Evolutionary conservation across 1,140 invertebrate genomes (phyloP).

Genomic region (Musca vetustissima): DNA sequence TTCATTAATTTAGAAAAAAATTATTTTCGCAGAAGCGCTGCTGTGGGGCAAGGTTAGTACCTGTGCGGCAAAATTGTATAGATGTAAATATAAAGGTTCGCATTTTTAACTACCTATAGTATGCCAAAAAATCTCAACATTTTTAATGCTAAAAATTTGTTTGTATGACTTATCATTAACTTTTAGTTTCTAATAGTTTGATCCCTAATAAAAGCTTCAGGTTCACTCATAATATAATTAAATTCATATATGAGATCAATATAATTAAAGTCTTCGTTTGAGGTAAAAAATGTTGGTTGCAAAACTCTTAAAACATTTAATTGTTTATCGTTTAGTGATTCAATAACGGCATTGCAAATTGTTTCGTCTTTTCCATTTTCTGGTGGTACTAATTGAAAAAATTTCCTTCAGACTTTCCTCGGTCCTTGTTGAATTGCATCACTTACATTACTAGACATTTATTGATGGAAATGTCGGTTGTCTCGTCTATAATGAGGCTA

Average conservation of each 20-base stretch:
- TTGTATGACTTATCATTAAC: conserved; percentile 2
- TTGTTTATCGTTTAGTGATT: not conserved
- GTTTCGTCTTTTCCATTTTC: not conserved
- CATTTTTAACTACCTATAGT: not conserved
- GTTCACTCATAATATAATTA: not conserved
- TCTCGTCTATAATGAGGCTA: conserved; percentile 15
- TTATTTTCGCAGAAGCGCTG: not conserved
- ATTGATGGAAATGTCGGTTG: conserved; percentile 6
- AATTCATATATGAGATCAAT: conserved; percentile 6
- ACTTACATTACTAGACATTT: conserved; percentile 5
- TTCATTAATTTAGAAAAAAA: not conserved
- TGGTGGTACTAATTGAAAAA: not conserved
- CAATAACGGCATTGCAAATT: too few relatives aligned
- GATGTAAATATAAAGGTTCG: too few relatives aligned
- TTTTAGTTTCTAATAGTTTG: conserved; percentile 15
- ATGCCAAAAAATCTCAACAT: not conserved
- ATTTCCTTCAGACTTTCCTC: not conserved
- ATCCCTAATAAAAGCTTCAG: conserved; percentile 2
- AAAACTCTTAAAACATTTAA: conserved; percentile 3
- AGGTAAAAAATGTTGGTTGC: conserved; percentile 2
- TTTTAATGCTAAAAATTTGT: not conserved
- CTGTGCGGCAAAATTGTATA: not conserved
- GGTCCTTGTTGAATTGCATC: not conserved
- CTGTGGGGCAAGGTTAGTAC: not conserved
- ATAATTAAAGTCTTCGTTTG: conserved; percentile 13